phyloP scores from a whole-genome alignment of 1,140 invertebrate species.

The Steinernema khuongi region DNA sequence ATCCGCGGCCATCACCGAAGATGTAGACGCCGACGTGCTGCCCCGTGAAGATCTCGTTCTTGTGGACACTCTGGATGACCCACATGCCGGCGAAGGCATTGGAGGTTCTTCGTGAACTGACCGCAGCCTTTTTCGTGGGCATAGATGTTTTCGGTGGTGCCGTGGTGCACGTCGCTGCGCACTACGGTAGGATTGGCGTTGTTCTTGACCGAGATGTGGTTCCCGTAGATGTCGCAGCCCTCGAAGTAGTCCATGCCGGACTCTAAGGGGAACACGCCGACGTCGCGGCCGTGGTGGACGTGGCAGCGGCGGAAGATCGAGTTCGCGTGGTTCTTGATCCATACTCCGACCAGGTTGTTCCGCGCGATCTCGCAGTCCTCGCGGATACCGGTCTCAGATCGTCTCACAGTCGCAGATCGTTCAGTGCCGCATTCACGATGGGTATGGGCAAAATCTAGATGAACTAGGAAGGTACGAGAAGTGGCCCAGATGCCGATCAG shows the following conservation, averaged over 20 bases:
- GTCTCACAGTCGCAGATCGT: too few relatives aligned
- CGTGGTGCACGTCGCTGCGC: conserved; percentile 95
- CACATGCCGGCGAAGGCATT: conserved; percentile 84
- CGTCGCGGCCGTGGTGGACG: conserved; percentile 94
- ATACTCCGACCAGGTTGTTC: conserved; percentile 92
- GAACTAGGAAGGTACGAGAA: too few relatives aligned
- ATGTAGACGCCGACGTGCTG: conserved; percentile 97
- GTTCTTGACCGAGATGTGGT: conserved; percentile 87
- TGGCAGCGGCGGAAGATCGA: conserved; percentile 96
- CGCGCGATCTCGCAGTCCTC: conserved; percentile 63
- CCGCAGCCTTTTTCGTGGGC: conserved; percentile 94
- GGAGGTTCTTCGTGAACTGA: conserved; percentile 95
- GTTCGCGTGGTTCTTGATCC: conserved; percentile 98
- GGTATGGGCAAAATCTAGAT: too few relatives aligned
- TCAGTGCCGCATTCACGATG: too few relatives aligned
- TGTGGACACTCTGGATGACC: conserved; percentile 94
- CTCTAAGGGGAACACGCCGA: conserved; percentile 98
- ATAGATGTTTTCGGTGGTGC: conserved; percentile 95
- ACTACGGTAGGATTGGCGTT: conserved; percentile 96
- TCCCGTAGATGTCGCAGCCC: conserved; percentile 95
- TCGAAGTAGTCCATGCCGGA: conserved; percentile 88
- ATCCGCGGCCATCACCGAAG: conserved; percentile 86
- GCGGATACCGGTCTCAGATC: too few relatives aligned
- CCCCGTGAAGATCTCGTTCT: conserved; percentile 97
- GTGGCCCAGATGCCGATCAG: conserved; percentile 95